phyloP scores from a whole-genome alignment of 2,113 vertebrate genomes.

The Chauna torquata region DNA sequence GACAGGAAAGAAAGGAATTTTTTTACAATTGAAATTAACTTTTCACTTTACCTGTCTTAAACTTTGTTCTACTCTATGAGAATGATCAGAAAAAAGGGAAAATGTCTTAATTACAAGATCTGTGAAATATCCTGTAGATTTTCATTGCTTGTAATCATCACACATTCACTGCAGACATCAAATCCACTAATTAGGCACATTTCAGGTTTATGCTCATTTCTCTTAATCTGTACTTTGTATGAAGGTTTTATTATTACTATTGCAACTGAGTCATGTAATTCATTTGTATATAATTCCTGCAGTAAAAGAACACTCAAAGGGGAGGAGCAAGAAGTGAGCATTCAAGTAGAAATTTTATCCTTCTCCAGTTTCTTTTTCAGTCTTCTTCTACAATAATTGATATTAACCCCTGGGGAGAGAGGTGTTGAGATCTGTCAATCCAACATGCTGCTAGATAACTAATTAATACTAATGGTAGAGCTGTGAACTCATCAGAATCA shows the following conservation, averaged over 20 bases:
- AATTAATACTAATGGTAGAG: constrained; percentile 42
- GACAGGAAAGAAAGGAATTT: background rate
- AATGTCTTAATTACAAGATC: background rate
- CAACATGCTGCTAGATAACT: background rate
- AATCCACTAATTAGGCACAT: background rate
- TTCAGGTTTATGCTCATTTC: background rate
- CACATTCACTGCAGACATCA: background rate
- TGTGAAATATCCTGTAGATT: background rate
- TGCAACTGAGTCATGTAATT: background rate
- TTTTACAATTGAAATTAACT: background rate
- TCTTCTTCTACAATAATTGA: background rate
- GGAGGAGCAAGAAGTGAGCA: background rate
- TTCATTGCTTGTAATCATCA: background rate
- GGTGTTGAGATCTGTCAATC: background rate
- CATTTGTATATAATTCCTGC: background rate
- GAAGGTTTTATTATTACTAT: background rate
- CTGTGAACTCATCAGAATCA: constrained; percentile 12
- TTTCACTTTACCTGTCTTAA: background rate
- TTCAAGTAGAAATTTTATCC: background rate
- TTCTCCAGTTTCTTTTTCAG: background rate
- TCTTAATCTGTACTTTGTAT: background rate
- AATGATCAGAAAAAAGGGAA: background rate
- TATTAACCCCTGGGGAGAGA: background rate
- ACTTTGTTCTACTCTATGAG: background rate
- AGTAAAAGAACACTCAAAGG: background rate